These are phyloP conservation scores for Periparus ater DNA, from an alignment of 2,797 vertebrate species.

Conservation along the genomic window DNA sequence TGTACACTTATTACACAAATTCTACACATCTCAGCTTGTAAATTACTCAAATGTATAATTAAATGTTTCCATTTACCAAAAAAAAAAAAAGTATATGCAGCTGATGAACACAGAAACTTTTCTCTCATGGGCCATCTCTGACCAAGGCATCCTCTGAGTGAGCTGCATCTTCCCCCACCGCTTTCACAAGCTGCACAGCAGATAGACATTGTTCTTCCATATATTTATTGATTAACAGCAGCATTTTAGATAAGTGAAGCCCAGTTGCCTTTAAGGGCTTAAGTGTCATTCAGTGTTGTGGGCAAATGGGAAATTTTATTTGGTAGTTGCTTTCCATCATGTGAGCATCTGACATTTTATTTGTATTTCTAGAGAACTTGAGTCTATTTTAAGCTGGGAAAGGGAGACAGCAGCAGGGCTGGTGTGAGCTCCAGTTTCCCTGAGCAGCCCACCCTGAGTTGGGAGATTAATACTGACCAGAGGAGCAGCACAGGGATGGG, in stretches of 20 bases:
- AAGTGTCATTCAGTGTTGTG: neutral
- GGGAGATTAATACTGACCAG: neutral
- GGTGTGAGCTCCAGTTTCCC: neutral
- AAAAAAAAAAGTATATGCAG: neutral
- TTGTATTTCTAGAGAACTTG: neutral
- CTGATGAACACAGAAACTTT: neutral
- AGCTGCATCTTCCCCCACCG: neutral
- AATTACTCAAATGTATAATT: neutral
- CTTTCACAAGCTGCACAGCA: neutral
- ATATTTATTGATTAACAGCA: neutral
- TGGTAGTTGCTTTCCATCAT: neutral
- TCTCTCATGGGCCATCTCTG: neutral
- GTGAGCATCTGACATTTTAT: neutral
- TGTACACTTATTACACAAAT: neutral
- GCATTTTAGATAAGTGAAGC: neutral
- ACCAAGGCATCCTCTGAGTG: neutral
- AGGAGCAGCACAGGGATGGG: neutral
- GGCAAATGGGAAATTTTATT: neutral
- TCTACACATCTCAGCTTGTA: neutral
- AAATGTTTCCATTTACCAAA: neutral
- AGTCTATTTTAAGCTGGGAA: neutral
- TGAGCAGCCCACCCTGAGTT: accelerated
- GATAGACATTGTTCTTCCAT: neutral
- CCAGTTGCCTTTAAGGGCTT: neutral
- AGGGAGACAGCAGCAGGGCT: neutral